Evolutionary conservation across 2,797 vertebrate genomes (phyloP).

Genomic region (Monodelphis domestica): DNA sequence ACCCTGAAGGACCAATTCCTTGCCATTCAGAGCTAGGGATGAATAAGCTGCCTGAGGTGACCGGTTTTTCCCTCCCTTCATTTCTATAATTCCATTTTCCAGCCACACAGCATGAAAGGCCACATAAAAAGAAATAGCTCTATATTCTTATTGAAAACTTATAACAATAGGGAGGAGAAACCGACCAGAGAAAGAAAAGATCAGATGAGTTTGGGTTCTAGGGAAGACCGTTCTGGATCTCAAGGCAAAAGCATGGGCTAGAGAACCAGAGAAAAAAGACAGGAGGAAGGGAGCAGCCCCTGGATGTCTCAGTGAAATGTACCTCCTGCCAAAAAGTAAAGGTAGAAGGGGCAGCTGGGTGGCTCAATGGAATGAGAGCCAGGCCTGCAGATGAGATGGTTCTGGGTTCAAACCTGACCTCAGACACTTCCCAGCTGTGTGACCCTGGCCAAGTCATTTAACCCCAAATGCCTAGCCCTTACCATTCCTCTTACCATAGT

Average conservation of each 20-base stretch:
- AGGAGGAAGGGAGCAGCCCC: background rate
- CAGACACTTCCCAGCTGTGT: too few species aligned
- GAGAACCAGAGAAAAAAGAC: background rate
- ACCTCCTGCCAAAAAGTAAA: background rate
- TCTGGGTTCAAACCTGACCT: too few species aligned
- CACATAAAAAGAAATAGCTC: background rate
- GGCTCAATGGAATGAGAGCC: too few species aligned
- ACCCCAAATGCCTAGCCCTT: too few species aligned
- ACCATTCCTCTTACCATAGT: too few species aligned
- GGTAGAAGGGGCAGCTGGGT: too few species aligned
- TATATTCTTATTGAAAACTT: background rate
- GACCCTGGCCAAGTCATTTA: too few species aligned
- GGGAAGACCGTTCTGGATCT: background rate
- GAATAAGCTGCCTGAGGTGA: slow-evolving; percentile 18
- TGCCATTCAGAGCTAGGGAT: background rate
- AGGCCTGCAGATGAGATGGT: too few species aligned
- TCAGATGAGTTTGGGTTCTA: background rate
- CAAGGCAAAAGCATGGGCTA: background rate
- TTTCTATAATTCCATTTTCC: background rate
- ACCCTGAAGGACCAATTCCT: background rate
- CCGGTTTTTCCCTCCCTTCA: slow-evolving; percentile 30
- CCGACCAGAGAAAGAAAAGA: background rate
- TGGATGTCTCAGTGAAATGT: background rate
- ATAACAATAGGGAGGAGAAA: background rate
- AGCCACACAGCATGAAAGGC: background rate